Evolutionary conservation across 2,797 vertebrate species (phyloP), one percentile per base, ranked within the genome.

Genomic region (Coreius guichenoti): DNA sequence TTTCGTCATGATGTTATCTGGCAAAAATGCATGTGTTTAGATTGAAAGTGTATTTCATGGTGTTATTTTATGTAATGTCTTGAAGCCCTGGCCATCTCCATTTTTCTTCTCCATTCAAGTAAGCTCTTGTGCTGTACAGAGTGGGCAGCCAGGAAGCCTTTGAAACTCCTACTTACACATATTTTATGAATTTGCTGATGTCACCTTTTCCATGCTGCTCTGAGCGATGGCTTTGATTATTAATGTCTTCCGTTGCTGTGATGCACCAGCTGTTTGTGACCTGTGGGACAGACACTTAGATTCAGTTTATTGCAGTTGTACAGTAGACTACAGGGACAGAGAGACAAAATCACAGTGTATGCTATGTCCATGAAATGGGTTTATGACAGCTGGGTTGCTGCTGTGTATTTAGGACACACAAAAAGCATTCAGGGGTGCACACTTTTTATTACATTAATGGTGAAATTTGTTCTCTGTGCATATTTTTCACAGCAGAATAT

Each of bases 171-270:
- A 58, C 74, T 49, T 67, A 74, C 49, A 81, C 85, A 81, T 84
- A 72, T 88, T 84, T 89, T 86, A 86, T 86, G 75, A 82, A 87
- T 84, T 63, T 87, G 81, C 86, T 88, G 80, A 88, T 86, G 87
- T 89, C 89, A 84, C 80, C 45, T 85, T 88, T 89, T 82, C 84
- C 82, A 26, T 77, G 58, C 79, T 77, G 84, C 86, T 84, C 11
- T 1, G 26, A 80, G 87, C 84, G 39, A 74, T 87, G 81, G 51
- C 33, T 86, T 87, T 80, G 81, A 89, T 89, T 87, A 89, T 87
- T 81, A 89, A 90, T 89, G 86, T 79, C 88, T 89, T 90, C 87
- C 61, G 58, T 80, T 87, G 85, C 82, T 80, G 70, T 78, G 76
- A 39, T 83, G 51, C 74, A 76, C 58, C 86, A 84, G 79, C 84